Evolutionary conservation across 1,140 invertebrate species (phyloP).

Genomic region (Drosophila carrolli): DNA sequence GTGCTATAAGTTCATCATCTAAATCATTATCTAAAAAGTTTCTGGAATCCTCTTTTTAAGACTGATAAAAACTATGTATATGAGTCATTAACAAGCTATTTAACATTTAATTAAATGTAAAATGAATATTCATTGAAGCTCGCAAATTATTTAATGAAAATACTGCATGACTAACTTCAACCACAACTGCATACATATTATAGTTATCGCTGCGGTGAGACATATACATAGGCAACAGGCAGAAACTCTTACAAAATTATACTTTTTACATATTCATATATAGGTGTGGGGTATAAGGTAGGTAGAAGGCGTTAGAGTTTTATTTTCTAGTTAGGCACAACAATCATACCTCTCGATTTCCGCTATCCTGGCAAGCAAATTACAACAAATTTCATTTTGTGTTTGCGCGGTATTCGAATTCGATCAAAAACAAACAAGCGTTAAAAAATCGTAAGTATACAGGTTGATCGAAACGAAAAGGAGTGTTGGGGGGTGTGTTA

Average conservation of each 20-base stretch:
- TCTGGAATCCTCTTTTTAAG: neutral
- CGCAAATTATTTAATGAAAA: too few relatives aligned
- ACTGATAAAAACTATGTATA: neutral
- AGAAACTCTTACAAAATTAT: constrained; percentile 10
- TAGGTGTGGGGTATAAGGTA: constrained; percentile 11
- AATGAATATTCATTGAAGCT: neutral
- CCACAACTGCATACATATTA: neutral
- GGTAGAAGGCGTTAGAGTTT: constrained; percentile 79
- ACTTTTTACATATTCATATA: constrained; percentile 11
- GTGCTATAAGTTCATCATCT: neutral
- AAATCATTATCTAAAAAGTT: neutral
- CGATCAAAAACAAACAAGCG: constrained; percentile 79
- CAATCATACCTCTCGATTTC: constrained; percentile 84
- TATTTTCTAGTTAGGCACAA: constrained; percentile 62
- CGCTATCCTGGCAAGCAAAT: constrained; percentile 85
- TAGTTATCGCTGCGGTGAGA: constrained; percentile 11
- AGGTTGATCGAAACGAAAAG: constrained; percentile 37
- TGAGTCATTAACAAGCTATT: neutral
- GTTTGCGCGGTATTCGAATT: constrained; percentile 77
- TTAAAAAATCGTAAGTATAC: constrained; percentile 68
- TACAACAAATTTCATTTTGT: constrained; percentile 84
- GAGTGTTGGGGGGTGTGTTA: constrained; percentile 8
- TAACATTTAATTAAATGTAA: too few relatives aligned
- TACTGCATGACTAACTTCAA: neutral
- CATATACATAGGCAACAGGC: constrained; percentile 37